Conservation (phyloP, 2,888 invertebrate species). For the Nemotelus pantherinus region DNA sequence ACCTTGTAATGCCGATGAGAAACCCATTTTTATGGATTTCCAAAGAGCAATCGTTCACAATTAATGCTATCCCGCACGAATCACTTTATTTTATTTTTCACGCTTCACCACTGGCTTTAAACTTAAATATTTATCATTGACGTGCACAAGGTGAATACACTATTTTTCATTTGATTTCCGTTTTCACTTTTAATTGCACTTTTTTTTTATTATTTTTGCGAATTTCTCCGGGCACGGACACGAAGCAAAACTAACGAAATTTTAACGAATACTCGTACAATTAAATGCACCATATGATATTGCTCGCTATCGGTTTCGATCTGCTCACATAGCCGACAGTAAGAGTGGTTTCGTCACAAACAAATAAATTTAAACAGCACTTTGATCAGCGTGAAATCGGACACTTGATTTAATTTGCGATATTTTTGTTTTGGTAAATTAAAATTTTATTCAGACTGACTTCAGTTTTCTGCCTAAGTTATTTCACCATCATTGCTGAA, state of each 20-base stretch:
- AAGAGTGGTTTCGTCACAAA: conserved; percentile 34
- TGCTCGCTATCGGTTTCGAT: not conserved
- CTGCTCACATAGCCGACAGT: not conserved
- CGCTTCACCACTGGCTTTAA: not conserved
- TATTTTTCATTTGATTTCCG: conserved; percentile 10
- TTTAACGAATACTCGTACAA: conserved; percentile 13
- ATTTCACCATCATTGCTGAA: too few relatives aligned
- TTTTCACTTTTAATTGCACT: conserved; percentile 16
- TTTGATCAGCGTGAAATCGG: not conserved
- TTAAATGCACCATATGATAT: not conserved
- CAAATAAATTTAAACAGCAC: conserved; percentile 7
- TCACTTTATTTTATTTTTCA: conserved; percentile 23
- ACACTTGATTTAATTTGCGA: not conserved
- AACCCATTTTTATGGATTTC: conserved; percentile 72
- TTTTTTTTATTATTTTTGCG: not conserved
- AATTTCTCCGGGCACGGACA: not conserved
- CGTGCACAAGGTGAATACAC: too few relatives aligned
- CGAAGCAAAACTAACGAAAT: not conserved
- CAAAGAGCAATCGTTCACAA: not conserved
- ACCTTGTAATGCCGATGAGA: conserved; percentile 86
- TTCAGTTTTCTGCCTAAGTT: too few relatives aligned
- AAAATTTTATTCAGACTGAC: too few relatives aligned
- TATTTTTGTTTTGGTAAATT: not conserved
- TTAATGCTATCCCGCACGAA: not conserved
- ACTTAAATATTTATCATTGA: too few relatives aligned